phyloP scores from a whole-genome alignment of 2,888 invertebrate species.

The Noctuana brunneofusca region DNA sequence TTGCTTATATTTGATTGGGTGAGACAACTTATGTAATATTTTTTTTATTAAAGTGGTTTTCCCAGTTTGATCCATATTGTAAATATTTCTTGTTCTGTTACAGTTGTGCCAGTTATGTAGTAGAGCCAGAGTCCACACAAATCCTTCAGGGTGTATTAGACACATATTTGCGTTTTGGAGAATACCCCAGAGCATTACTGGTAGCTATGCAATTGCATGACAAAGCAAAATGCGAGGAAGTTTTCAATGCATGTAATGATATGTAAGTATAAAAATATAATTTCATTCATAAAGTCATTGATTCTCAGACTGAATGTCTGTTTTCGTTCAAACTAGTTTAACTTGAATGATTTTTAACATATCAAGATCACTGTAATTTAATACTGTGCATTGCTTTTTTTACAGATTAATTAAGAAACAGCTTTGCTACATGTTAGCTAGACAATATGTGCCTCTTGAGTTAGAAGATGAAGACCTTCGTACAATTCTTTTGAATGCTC shows the following conservation, averaged over 20 bases:
- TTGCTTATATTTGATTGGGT: conserved; percentile 92
- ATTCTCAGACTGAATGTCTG: background rate
- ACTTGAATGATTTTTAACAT: background rate
- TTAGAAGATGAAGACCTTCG: conserved; percentile 91
- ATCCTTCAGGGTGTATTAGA: conserved; percentile 92
- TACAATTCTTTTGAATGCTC: conserved; percentile 96
- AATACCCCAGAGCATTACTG: conserved; percentile 94
- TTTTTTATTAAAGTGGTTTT: too few relatives aligned
- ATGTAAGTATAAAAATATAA: conserved; percentile 81
- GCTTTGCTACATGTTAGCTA: conserved; percentile 96
- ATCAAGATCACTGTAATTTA: background rate
- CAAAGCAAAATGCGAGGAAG: conserved; percentile 89
- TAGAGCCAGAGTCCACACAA: conserved; percentile 95
- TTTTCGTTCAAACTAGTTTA: background rate
- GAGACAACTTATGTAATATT: conserved; percentile 38
- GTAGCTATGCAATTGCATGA: conserved; percentile 96
- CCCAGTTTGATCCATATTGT: too few relatives aligned
- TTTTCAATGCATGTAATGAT: conserved; percentile 93
- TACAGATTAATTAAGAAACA: conserved; percentile 93
- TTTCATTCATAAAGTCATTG: background rate
- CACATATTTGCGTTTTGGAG: conserved; percentile 93
- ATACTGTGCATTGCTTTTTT: conserved; percentile 39
- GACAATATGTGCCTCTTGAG: conserved; percentile 95
- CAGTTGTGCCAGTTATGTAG: conserved; percentile 97
- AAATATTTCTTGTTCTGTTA: conserved; percentile 46